A percentile compares a stretch with the other conserved stretches of the same genome.
phyloP scores from a whole-genome alignment of 2,113 vertebrate genomes.

The Microcebus griseorufus region DNA sequence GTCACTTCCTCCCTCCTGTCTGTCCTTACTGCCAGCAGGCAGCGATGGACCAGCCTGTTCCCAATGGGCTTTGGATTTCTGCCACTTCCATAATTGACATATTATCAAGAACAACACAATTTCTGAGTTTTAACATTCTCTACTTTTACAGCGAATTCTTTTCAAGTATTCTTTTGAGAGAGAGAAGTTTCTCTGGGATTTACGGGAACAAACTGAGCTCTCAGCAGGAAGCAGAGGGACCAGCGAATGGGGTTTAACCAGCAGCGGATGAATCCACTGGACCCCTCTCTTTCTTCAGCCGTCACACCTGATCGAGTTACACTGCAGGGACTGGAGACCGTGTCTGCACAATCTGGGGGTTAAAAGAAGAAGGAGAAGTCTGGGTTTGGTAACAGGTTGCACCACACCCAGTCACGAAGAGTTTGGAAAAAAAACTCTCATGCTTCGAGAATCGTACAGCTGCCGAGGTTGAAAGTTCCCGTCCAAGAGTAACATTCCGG shows the following conservation, averaged over 20 bases:
- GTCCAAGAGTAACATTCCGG: constrained; percentile 87
- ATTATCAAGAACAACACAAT: constrained; percentile 49
- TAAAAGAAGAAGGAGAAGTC: constrained; percentile 79
- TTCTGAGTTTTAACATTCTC: constrained; percentile 57
- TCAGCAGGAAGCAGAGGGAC: neutral
- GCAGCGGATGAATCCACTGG: neutral
- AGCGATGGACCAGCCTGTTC: neutral
- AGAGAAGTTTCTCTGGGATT: neutral
- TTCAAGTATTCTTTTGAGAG: constrained; percentile 42
- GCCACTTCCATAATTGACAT: neutral
- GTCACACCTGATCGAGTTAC: neutral
- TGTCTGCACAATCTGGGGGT: neutral
- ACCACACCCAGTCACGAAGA: constrained; percentile 81
- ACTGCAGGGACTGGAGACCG: neutral
- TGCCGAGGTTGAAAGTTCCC: constrained; percentile 80
- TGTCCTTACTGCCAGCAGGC: neutral
- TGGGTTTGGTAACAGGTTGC: constrained; percentile 81
- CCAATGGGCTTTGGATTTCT: neutral
- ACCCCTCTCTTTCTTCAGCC: neutral
- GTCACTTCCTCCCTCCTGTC: neutral
- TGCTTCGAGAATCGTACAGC: constrained; percentile 83
- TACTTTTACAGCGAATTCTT: constrained; percentile 18
- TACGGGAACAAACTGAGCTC: constrained; percentile 52
- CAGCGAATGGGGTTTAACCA: constrained; percentile 32
- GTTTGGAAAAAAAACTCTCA: constrained; percentile 65